phyloP scores from a whole-genome alignment of 2,113 vertebrate species.

The Silurus asotus region DNA sequence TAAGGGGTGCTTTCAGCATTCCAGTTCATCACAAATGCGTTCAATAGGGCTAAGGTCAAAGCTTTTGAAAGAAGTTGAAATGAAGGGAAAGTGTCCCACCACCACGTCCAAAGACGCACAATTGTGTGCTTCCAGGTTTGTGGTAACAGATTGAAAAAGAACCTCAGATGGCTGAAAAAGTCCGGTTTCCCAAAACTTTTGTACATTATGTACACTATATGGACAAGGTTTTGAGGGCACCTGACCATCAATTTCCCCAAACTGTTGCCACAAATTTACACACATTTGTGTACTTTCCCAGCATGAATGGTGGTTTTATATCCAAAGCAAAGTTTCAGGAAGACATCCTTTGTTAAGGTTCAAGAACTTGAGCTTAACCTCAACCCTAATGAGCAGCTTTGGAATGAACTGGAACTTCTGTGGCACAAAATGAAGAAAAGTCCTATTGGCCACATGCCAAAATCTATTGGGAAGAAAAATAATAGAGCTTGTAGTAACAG shows the following conservation, averaged over 20 bases:
- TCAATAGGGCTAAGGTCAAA: too few species aligned
- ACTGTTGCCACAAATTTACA: not conserved
- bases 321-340: not conserved
- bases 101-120: too few species aligned
- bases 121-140: too few species aligned
- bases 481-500: not conserved
- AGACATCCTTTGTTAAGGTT: not conserved
- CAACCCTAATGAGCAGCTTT: not conserved
- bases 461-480: not conserved
- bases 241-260: not conserved
- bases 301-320: not conserved
- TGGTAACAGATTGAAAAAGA: too few species aligned
- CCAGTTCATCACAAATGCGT: too few species aligned
- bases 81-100: too few species aligned
- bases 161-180: too few species aligned
- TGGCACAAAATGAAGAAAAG: not conserved
- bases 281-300: not conserved
- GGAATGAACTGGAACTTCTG: not conserved
- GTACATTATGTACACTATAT: not conserved
- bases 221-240: not conserved
- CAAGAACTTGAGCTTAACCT: not conserved
- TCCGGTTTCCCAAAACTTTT: too few species aligned
- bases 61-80: too few species aligned
- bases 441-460: not conserved
- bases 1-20: too few species aligned